These are phyloP conservation scores for Calameuta filiformis DNA, from an alignment of 2,888 invertebrate species.

Conservation along the genomic window DNA sequence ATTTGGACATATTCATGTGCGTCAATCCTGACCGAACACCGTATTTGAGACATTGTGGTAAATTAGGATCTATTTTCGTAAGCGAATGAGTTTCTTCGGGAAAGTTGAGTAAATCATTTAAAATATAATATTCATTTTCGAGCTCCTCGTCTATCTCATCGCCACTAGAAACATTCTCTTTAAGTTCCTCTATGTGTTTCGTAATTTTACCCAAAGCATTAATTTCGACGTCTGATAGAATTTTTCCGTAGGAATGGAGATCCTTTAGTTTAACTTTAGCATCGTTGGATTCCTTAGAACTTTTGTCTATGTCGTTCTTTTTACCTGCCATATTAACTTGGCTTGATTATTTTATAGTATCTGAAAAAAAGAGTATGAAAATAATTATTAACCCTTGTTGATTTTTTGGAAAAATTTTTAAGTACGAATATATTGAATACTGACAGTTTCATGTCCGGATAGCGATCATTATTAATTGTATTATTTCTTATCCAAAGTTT, in stretches of 20 bases:
- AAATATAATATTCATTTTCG: constrained; percentile 46
- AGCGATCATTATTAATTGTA: neutral
- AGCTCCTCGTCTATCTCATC: constrained; percentile 49
- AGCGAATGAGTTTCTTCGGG: constrained; percentile 53
- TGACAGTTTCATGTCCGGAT: neutral
- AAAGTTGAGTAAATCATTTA: constrained; percentile 45
- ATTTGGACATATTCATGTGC: constrained; percentile 48
- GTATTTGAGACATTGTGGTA: constrained; percentile 49
- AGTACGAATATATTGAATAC: neutral
- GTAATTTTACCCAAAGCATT: constrained; percentile 35
- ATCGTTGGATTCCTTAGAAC: neutral
- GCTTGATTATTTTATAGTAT: neutral
- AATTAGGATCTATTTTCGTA: constrained; percentile 46
- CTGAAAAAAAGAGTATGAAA: neutral
- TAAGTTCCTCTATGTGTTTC: constrained; percentile 31
- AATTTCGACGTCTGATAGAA: constrained; percentile 42
- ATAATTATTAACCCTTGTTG: neutral
- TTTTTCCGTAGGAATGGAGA: constrained; percentile 41
- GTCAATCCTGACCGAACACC: constrained; percentile 51
- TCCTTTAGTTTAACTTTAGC: constrained; percentile 30
- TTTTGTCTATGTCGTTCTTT: constrained; percentile 12
- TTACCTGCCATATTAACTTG: constrained; percentile 5
- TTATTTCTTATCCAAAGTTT: neutral
- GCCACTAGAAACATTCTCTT: constrained; percentile 40
- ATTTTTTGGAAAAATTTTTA: neutral